phyloP scores from a whole-genome alignment of 2,797 vertebrate species.

The Pampus argenteus region DNA sequence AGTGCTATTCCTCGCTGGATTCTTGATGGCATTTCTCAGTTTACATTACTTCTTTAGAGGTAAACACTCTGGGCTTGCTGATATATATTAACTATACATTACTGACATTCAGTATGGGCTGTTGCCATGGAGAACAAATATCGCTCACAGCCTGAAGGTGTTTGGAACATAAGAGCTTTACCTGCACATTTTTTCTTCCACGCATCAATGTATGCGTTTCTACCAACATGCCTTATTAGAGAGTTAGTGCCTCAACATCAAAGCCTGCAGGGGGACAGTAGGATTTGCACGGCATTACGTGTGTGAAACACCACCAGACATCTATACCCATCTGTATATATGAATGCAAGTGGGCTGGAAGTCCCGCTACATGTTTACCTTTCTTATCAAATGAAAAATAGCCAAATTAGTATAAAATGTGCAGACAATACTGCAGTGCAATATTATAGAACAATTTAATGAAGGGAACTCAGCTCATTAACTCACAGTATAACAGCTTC shows the following conservation, averaged over 20 bases:
- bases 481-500: background rate
- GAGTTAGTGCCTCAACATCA: constrained; percentile 56
- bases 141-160: constrained; percentile 46
- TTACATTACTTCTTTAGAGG: constrained; percentile 29
- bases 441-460: constrained; percentile 2
- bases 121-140: constrained; percentile 67
- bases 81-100: constrained; percentile 34
- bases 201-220: constrained; percentile 40
- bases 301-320: constrained; percentile 21
- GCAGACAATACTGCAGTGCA: background rate
- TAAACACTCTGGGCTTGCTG: constrained; percentile 1
- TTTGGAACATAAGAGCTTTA: constrained; percentile 6
- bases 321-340: constrained; percentile 22
- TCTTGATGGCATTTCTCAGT: constrained; percentile 1
- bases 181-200: constrained; percentile 31
- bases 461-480: constrained; percentile 26
- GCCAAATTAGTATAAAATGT: background rate
- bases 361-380: background rate
- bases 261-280: constrained; percentile 20
- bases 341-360: background rate
- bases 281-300: constrained; percentile 22
- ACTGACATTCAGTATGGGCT: constrained; percentile 29
- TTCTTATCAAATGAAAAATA: background rate
- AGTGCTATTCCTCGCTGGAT: background rate
- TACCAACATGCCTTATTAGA: constrained; percentile 47